Conservation (phyloP, 2,888 invertebrate genomes). For the Amaurobius ferox region DNA sequence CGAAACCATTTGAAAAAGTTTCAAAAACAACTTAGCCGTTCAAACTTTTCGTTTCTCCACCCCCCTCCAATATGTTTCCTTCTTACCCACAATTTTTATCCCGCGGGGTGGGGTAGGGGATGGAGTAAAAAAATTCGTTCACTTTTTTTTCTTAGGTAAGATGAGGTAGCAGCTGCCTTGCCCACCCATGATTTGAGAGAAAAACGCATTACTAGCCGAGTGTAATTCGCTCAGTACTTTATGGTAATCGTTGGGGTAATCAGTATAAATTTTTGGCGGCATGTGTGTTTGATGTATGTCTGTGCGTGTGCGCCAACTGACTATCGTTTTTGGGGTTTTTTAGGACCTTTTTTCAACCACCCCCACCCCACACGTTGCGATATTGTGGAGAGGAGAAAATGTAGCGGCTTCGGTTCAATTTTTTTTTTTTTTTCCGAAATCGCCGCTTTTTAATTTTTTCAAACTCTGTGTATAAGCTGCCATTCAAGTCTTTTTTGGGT, state of each 20-base stretch:
- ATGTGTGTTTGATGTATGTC: constrained; percentile 69
- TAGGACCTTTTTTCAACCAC: constrained; percentile 36
- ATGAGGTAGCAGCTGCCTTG: constrained; percentile 69
- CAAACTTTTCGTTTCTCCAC: constrained; percentile 10
- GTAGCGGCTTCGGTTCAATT: constrained; percentile 10
- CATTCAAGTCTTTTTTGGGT: background rate
- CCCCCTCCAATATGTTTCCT: constrained; percentile 30
- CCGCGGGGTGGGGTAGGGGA: constrained; percentile 38
- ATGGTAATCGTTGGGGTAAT: constrained; percentile 70
- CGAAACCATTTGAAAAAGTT: constrained; percentile 60
- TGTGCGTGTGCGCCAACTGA: constrained; percentile 58
- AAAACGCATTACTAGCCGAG: constrained; percentile 67
- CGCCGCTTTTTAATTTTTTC: background rate
- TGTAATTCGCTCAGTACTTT: constrained; percentile 70
- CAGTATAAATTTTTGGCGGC: constrained; percentile 72
- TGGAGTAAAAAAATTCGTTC: constrained; percentile 19
- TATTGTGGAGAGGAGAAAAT: constrained; percentile 28
- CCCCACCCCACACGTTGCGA: constrained; percentile 7
- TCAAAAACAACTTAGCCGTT: constrained; percentile 63
- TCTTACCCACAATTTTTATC: constrained; percentile 39
- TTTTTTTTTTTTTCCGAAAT: constrained; percentile 38
- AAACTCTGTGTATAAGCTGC: background rate
- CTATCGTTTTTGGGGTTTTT: constrained; percentile 61
- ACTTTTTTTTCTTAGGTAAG: constrained; percentile 50
- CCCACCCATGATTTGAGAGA: constrained; percentile 59